Percentiles rank a stretch among this genome's conserved stretches.
Evolutionary conservation across 2,888 invertebrate species (phyloP).

Genomic region (Xiphydria camelus): DNA sequence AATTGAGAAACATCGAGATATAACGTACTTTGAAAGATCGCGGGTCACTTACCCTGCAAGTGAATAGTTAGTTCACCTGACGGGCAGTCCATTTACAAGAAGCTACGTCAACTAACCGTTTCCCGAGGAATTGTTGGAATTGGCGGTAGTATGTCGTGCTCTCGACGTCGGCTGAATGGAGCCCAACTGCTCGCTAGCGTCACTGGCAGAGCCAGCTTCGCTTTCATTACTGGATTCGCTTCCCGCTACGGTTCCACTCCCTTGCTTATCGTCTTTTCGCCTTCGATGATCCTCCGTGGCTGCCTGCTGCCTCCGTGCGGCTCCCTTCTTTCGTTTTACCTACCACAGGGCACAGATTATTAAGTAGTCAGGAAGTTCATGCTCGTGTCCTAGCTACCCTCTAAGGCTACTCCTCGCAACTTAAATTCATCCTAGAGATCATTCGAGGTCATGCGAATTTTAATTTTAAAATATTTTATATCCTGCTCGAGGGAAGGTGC

Average conservation of each 20-base stretch:
- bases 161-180: conserved; percentile 45
- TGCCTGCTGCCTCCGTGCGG: conserved; percentile 58
- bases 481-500: too few relatives aligned
- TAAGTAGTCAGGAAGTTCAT: conserved; percentile 56
- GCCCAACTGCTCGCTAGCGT: conserved; percentile 51
- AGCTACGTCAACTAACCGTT: conserved; percentile 53
- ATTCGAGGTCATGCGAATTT: too few relatives aligned
- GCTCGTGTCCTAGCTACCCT: conserved; percentile 39
- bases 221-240: conserved; percentile 57
- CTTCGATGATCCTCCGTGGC: conserved; percentile 52
- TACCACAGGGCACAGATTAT: conserved; percentile 56
- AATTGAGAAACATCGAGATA: background rate
- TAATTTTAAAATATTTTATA: too few relatives aligned
- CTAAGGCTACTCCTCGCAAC: conserved; percentile 20
- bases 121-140: conserved; percentile 53
- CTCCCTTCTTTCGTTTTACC: conserved; percentile 68
- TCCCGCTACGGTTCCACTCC: conserved; percentile 50
- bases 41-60: conserved; percentile 42
- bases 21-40: conserved; percentile 29
- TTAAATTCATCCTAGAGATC: too few relatives aligned
- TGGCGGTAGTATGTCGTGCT: conserved; percentile 44
- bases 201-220: conserved; percentile 53
- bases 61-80: conserved; percentile 42
- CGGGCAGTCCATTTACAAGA: conserved; percentile 39
- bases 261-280: conserved; percentile 51